A percentile compares a stretch with the other conserved stretches of the same genome.
Evolutionary conservation across 2,797 vertebrate species (phyloP).

Genomic region (Myotis pilosus): DNA sequence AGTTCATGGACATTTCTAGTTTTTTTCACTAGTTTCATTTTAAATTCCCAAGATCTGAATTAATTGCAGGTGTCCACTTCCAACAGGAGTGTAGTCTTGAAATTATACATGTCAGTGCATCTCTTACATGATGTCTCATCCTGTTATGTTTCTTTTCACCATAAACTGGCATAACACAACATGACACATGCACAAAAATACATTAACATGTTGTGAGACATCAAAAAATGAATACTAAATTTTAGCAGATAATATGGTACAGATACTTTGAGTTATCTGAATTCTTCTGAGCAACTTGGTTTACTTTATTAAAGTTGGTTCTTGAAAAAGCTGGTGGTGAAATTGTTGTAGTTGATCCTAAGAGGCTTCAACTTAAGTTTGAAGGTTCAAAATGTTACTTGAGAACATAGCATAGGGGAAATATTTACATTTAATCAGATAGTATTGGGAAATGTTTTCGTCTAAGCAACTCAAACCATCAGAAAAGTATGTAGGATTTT

Average conservation of each 20-base stretch:
- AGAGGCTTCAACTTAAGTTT: not conserved
- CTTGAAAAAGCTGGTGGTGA: conserved; percentile 37
- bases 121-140: conserved; percentile 76
- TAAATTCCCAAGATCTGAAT: conserved; percentile 77
- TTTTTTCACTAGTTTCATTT: conserved; percentile 78
- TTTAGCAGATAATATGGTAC: conserved; percentile 63
- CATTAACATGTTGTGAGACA: conserved; percentile 39
- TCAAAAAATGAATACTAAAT: conserved; percentile 73
- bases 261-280: conserved; percentile 63
- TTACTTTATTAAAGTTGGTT: conserved; percentile 37
- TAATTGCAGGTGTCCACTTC: conserved; percentile 81
- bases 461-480: not conserved
- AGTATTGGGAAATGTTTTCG: not conserved
- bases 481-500: not conserved
- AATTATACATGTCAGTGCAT: conserved; percentile 79
- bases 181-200: conserved; percentile 67
- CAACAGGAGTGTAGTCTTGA: conserved; percentile 76
- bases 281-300: conserved; percentile 27
- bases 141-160: conserved; percentile 75
- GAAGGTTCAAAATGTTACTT: conserved; percentile 1
- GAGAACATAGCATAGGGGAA: not conserved
- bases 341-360: not conserved
- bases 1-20: conserved; percentile 67
- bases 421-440: not conserved
- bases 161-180: conserved; percentile 72